These are phyloP conservation scores for Cinclus cinclus DNA, from an alignment of 2,113 vertebrate genomes.

Conservation along the genomic window DNA sequence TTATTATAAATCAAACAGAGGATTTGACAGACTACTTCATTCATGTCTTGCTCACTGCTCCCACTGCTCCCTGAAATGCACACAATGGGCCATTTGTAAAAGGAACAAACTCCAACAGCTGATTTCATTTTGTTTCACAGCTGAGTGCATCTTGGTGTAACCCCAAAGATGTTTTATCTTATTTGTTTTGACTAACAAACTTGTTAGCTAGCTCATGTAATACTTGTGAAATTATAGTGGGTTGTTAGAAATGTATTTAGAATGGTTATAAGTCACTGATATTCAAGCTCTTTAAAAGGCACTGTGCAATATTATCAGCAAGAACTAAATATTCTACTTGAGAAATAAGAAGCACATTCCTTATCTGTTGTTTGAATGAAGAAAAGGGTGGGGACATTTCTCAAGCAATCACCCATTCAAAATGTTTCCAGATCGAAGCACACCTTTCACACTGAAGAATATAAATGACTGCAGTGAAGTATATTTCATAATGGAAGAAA, in stretches of 20 bases:
- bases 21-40: conserved; percentile 1
- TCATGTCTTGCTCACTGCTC: not conserved
- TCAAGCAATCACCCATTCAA: not conserved
- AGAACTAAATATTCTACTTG: not conserved
- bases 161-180: not conserved
- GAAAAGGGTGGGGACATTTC: not conserved
- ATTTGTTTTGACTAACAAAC: not conserved
- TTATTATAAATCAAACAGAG: not conserved
- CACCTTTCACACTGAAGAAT: not conserved
- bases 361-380: not conserved
- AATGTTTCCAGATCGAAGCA: conserved; percentile 26
- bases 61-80: not conserved
- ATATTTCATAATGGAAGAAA: not conserved
- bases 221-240: not conserved
- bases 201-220: not conserved
- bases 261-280: not conserved
- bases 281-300: conserved; percentile 21
- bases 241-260: not conserved
- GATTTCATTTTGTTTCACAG: conserved; percentile 2
- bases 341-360: conserved; percentile 28
- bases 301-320: not conserved
- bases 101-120: not conserved
- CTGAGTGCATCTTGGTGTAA: not conserved
- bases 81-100: not conserved
- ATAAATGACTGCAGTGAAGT: not conserved